Evolutionary conservation across 2,113 vertebrate genomes (phyloP).

Genomic region (Leptosomus discolor): DNA sequence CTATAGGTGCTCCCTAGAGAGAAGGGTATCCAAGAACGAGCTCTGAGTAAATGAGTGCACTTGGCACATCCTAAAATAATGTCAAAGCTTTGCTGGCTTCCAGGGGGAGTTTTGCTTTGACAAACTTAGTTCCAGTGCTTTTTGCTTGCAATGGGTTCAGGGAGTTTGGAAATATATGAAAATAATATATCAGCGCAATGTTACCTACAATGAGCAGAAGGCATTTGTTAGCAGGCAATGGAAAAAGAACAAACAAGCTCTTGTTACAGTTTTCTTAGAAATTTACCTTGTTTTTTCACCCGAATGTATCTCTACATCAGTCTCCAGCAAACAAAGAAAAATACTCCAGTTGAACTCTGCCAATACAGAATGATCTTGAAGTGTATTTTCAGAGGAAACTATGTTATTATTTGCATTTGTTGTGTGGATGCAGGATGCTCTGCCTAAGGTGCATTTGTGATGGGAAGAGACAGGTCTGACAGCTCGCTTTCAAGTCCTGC

Average conservation of each 20-base stretch:
- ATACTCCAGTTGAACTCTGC: background rate
- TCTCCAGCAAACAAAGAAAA: background rate
- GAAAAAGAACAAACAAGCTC: background rate
- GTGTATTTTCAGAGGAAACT: background rate
- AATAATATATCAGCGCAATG: background rate
- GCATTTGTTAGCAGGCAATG: background rate
- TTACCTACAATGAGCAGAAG: background rate
- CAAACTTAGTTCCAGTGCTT: constrained; percentile 10
- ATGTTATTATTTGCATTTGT: background rate
- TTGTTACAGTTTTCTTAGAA: background rate
- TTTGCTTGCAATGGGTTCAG: background rate
- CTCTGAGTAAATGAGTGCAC: background rate
- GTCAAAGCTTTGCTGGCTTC: background rate
- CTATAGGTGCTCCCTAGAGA: constrained; percentile 12
- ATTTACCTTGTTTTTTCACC: background rate
- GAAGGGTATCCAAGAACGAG: background rate
- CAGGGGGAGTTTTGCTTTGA: constrained; percentile 40
- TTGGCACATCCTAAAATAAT: constrained; percentile 6
- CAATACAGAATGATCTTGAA: background rate
- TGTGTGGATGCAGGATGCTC: background rate
- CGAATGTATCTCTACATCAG: background rate
- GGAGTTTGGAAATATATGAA: constrained; percentile 33
- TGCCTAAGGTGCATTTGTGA: background rate
- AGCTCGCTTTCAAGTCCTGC: background rate
- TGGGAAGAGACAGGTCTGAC: background rate